Evolutionary conservation across 2,797 vertebrate genomes (phyloP), one percentile per base, ranked within the genome.

Genomic region (Cirrhinus molitorella): DNA sequence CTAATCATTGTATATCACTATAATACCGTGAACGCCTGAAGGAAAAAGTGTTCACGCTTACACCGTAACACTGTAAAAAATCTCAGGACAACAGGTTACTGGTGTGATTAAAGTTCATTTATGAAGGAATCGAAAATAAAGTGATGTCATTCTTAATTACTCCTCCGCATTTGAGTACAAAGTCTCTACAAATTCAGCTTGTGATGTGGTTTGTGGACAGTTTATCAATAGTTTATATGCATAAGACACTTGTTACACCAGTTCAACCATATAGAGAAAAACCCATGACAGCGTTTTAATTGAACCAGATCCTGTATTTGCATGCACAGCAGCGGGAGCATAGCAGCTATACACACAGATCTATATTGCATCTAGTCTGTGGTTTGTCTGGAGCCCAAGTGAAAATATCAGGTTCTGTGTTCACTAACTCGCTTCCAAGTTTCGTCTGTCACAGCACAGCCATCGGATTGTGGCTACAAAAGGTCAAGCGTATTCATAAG

Each of bases 371-470:
- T 83, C n/a, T 51, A 53, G 57, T 73, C 80, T 73, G 57, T 49
- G 43, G 57, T 81, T 73, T 65, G 71, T 75, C 59, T 66, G 71
- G 40, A 67, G 78, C 23, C 7, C 47, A 67, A 65, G 49, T 75
- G 23, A 83, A 53, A 75, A 81, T 76, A 75, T 86, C 70, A 86
- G 77, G 34, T 75, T 86, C 21, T 28, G 53, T 57, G 71, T 80
- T 61, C 43, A 71, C 49, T 79, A 53, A 43, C 61, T 49, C 53
- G 53, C 47, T 67, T 79, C 47, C 25, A 75, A n/a, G 49, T 57
- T 75, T 67, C n/a, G 5, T 11, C 63, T 83, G 68, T 74, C 81
- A 83, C 72, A 40, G 34, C 19, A 8, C 7, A 49, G n/a, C 23
- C 37, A 11, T 3, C 16, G 34, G 45, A 75, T 63, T 25, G 40